Conservation (phyloP, 1,140 invertebrate genomes). For the Antheraea pernyi region DNA sequence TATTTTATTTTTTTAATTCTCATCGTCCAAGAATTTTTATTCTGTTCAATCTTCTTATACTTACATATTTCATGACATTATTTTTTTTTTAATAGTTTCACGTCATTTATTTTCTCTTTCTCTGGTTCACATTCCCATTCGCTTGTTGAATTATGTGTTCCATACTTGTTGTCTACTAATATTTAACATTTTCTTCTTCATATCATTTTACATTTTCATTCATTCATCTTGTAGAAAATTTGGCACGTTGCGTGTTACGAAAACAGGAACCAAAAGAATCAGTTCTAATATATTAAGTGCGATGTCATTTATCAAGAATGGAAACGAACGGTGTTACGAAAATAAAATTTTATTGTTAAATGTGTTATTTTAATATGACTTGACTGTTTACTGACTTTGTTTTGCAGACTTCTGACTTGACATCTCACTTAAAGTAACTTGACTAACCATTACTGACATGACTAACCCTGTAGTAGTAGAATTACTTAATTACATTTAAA, state of each 20-base stretch:
- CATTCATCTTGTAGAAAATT: not conserved
- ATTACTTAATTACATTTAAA: not conserved
- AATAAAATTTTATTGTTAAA: conserved; percentile 50
- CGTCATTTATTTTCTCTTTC: too few relatives aligned
- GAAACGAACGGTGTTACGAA: conserved; percentile 28
- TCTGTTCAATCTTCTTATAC: too few relatives aligned
- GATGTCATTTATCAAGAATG: conserved; percentile 50
- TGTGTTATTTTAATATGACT: conserved; percentile 50
- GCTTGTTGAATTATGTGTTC: too few relatives aligned
- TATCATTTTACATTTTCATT: not conserved
- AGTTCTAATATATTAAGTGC: conserved; percentile 62
- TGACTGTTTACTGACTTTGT: conserved; percentile 39
- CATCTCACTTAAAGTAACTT: conserved; percentile 55
- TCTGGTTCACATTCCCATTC: too few relatives aligned
- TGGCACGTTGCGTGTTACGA: not conserved
- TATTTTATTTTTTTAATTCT: too few relatives aligned
- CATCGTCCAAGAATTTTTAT: too few relatives aligned
- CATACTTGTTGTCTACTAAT: too few relatives aligned
- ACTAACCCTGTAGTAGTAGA: conserved; percentile 5
- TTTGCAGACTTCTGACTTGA: conserved; percentile 45
- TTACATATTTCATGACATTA: too few relatives aligned
- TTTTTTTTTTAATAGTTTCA: too few relatives aligned
- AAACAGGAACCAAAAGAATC: not conserved
- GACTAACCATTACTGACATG: conserved; percentile 25
- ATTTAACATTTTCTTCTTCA: not conserved